Conservation (phyloP, 2,113 vertebrate genomes). For the Romanogobio albipinnatus region DNA sequence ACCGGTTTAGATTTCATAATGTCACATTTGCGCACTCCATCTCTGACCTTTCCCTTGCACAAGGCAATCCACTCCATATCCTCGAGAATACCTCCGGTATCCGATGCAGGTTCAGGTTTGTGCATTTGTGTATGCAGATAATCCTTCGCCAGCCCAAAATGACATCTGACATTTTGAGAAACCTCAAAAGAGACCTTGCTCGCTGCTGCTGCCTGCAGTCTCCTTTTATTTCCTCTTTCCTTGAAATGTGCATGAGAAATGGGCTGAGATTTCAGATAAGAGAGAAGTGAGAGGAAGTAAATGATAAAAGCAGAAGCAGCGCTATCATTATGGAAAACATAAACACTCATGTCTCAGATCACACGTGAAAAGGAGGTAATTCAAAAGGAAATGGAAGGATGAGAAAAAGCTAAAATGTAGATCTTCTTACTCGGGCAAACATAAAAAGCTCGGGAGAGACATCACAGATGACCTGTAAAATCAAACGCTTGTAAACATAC, state of each 20-base stretch:
- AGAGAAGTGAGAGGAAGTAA: neutral
- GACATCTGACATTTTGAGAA: slow-evolving; percentile 56
- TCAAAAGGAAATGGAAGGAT: neutral
- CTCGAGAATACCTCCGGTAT: slow-evolving; percentile 5
- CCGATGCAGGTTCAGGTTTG: slow-evolving; percentile 26
- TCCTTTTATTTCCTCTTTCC: slow-evolving; percentile 27
- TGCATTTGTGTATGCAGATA: slow-evolving; percentile 58
- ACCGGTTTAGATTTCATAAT: slow-evolving; percentile 63
- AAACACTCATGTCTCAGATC: neutral
- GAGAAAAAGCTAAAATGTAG: neutral
- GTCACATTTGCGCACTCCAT: slow-evolving; percentile 67
- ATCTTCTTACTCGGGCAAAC: neutral
- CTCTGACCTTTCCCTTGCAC: slow-evolving; percentile 68
- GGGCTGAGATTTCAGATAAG: slow-evolving; percentile 43
- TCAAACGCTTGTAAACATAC: slow-evolving; percentile 74
- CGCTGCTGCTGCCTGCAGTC: slow-evolving; percentile 23
- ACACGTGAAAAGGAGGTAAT: neutral
- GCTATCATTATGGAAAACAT: slow-evolving; percentile 12
- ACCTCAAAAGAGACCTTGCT: slow-evolving; percentile 41
- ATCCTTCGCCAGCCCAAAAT: slow-evolving; percentile 65
- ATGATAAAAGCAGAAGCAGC: neutral
- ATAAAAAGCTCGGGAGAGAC: neutral
- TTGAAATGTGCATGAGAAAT: slow-evolving; percentile 46
- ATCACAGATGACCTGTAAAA: slow-evolving; percentile 1
- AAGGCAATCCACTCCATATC: slow-evolving; percentile 52